Evolutionary conservation across 2,797 vertebrate genomes (phyloP).

Genomic region (Ammospiza maritima): DNA sequence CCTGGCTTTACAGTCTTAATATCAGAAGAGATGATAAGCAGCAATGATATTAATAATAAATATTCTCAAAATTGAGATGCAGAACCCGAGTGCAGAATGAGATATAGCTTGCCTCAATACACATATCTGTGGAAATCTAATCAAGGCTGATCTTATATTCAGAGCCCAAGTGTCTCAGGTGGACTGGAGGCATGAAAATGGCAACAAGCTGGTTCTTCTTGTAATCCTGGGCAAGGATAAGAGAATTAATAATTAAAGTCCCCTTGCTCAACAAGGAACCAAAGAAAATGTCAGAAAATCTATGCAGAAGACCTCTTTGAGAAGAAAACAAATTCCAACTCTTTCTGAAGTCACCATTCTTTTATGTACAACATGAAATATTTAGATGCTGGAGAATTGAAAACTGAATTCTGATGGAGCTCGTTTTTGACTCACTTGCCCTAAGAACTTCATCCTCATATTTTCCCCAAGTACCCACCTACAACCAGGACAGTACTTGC

Average conservation of each 20-base stretch:
- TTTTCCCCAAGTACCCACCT: background rate
- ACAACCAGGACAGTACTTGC: fast-evolving
- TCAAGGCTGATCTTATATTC: conserved; percentile 40
- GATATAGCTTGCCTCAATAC: background rate
- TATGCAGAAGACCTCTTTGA: background rate
- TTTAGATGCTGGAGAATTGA: background rate
- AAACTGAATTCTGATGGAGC: background rate
- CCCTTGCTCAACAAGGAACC: background rate
- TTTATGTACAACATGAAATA: background rate
- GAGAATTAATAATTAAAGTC: background rate
- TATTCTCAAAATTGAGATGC: conserved; percentile 20
- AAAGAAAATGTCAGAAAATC: background rate
- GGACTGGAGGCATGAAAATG: background rate
- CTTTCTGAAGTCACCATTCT: background rate
- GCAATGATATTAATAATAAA: conserved; percentile 26
- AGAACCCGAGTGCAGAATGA: background rate
- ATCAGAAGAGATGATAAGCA: background rate
- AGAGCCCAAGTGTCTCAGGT: background rate
- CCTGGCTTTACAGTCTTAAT: background rate
- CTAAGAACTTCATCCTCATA: background rate
- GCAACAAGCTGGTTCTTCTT: background rate
- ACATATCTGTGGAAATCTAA: conserved; percentile 38
- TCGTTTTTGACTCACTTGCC: background rate
- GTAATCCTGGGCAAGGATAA: background rate
- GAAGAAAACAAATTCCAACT: background rate